phyloP scores from a whole-genome alignment of 2,113 vertebrate genomes.

The Chinchilla lanigera region DNA sequence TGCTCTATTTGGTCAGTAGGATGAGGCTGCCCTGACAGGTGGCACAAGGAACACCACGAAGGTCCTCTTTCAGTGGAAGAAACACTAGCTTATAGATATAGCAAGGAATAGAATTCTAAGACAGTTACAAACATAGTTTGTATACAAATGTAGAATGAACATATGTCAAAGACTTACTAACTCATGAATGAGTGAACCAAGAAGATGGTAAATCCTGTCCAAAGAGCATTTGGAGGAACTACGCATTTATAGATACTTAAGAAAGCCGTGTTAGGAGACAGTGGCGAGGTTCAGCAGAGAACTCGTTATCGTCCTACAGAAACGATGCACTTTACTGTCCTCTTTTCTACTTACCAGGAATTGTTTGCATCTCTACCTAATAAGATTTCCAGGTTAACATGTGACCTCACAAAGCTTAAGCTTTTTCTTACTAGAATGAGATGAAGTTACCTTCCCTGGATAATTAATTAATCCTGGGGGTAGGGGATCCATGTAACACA shows the following conservation, averaged over 20 bases:
- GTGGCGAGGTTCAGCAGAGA: background rate
- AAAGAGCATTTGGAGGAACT: constrained; percentile 43
- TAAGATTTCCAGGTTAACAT: background rate
- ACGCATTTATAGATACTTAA: background rate
- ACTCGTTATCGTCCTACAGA: background rate
- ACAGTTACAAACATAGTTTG: background rate
- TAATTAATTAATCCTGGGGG: background rate
- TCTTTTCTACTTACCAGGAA: background rate
- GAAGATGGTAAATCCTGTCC: background rate
- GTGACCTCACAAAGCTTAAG: background rate
- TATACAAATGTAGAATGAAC: background rate
- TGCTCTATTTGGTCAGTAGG: background rate
- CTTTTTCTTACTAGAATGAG: background rate
- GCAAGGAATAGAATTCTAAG: constrained; percentile 20
- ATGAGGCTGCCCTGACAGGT: background rate
- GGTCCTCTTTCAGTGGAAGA: background rate
- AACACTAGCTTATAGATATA: background rate
- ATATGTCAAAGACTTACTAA: background rate
- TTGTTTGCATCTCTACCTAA: background rate
- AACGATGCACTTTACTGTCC: background rate
- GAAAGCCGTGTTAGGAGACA: background rate
- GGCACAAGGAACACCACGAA: background rate
- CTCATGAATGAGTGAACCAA: background rate
- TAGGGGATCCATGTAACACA: background rate
- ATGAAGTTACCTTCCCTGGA: background rate